Conservation (phyloP, 2,888 invertebrate genomes). For the Fragum fragum region DNA sequence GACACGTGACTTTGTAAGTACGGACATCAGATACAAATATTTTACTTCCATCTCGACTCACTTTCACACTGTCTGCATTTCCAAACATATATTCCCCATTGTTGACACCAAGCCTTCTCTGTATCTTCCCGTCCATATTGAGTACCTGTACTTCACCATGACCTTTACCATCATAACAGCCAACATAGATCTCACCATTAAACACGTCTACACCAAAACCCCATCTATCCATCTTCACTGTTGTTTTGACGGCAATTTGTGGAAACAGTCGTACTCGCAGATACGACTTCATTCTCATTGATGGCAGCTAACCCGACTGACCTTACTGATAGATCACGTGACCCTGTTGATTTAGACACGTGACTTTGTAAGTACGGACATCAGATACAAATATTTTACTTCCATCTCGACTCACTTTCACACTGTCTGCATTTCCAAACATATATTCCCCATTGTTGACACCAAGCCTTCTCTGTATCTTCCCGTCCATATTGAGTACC, state of each 20-base stretch:
- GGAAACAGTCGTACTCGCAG: slow-evolving; percentile 1
- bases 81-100: background rate
- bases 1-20: background rate
- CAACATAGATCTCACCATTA: slow-evolving; percentile 13
- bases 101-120: background rate
- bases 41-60: slow-evolving; percentile 1
- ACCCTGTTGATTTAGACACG: background rate
- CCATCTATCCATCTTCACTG: background rate
- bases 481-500: slow-evolving; percentile 7
- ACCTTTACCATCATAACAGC: background rate
- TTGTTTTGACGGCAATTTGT: background rate
- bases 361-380: background rate
- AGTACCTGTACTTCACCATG: slow-evolving; percentile 9
- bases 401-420: slow-evolving; percentile 1
- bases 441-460: background rate
- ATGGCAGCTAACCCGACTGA: background rate
- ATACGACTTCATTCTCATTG: background rate
- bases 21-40: background rate
- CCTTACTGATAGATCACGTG: background rate
- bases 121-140: background rate
- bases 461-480: background rate
- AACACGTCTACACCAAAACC: slow-evolving; percentile 5
- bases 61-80: background rate
- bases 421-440: background rate
- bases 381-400: slow-evolving; percentile 3